Evolutionary conservation across 1,140 invertebrate genomes (phyloP).

Genomic region (Tribolium castaneum): DNA sequence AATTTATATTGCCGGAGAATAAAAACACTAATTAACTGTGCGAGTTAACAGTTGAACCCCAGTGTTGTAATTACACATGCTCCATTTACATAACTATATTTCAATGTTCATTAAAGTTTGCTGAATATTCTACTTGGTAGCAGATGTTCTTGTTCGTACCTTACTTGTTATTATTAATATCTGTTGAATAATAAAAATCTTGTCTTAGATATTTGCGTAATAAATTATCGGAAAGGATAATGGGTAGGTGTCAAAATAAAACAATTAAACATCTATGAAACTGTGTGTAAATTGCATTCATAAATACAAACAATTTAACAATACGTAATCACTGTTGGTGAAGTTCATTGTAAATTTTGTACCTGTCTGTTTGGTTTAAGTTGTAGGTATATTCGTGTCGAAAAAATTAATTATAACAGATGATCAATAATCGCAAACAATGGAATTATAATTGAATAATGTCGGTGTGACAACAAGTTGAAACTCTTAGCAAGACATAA

Average conservation of each 20-base stretch:
- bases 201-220: not conserved
- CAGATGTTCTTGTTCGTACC: not conserved
- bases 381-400: not conserved
- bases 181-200: not conserved
- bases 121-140: not conserved
- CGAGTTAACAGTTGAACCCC: not conserved
- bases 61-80: not conserved
- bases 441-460: constrained; percentile 2
- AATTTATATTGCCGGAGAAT: not conserved
- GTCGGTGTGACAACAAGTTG: not conserved
- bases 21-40: not conserved
- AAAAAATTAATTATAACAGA: constrained; percentile 22
- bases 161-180: not conserved
- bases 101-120: constrained; percentile 17
- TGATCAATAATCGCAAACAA: constrained; percentile 15
- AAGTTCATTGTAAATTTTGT: not conserved
- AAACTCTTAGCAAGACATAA: not conserved
- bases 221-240: too few relatives aligned
- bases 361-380: not conserved
- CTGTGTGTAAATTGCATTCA: not conserved
- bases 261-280: not conserved
- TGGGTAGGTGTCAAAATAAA: not conserved
- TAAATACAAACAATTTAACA: not conserved
- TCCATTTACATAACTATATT: constrained; percentile 28
- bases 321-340: not conserved